These are phyloP conservation scores for Microcebus murinus DNA, from an alignment of 2,113 vertebrate genomes.

Conservation along the genomic window DNA sequence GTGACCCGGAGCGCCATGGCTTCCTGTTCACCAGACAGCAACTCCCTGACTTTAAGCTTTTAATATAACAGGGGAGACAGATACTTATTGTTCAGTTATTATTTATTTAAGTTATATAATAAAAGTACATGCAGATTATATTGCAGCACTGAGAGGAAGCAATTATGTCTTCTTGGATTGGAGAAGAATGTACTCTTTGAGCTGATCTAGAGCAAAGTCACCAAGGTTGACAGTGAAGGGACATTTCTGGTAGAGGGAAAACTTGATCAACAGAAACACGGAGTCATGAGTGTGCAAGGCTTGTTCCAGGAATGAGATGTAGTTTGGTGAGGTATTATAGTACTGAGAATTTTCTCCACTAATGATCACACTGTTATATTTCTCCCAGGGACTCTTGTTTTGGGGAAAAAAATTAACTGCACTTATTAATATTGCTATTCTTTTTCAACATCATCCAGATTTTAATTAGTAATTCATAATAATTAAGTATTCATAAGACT, in stretches of 20 bases:
- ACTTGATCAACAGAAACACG: background rate
- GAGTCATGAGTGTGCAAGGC: background rate
- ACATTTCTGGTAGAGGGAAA: background rate
- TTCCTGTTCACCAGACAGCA: no score
- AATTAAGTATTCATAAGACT: conserved; percentile 28
- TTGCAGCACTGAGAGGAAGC: background rate
- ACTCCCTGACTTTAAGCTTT: conserved; percentile 43
- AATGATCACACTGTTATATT: background rate
- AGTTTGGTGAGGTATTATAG: background rate
- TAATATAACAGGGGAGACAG: conserved; percentile 2
- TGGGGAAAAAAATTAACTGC: background rate
- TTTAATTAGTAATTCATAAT: background rate
- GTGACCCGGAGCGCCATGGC: no score
- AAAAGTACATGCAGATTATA: background rate
- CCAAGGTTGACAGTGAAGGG: background rate
- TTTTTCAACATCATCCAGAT: background rate
- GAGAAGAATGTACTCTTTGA: conserved; percentile 31
- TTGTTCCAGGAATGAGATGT: background rate
- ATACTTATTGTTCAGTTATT: conserved; percentile 37
- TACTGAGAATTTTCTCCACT: background rate
- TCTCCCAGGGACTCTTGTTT: background rate
- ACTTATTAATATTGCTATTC: background rate
- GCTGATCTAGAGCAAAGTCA: background rate
- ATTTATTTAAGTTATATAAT: conserved; percentile 45
- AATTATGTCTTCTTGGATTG: conserved; percentile 9